Percentiles rank a stretch among this genome's conserved stretches.
Evolutionary conservation across 1,140 invertebrate genomes (phyloP).

Genomic region (Amyelois transitella): DNA sequence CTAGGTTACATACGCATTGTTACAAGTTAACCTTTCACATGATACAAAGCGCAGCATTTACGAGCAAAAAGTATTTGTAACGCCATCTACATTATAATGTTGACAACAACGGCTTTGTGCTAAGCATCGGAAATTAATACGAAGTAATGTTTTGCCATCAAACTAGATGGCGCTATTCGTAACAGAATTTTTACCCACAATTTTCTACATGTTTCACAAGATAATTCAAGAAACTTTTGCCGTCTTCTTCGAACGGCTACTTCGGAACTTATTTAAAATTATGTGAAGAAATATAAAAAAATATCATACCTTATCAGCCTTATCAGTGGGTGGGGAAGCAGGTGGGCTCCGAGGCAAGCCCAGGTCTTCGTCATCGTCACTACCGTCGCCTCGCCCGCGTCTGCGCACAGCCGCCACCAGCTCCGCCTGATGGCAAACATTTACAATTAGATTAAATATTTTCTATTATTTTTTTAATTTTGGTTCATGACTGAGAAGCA

Average conservation of each 20-base stretch:
- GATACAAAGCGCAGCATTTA: too few relatives aligned
- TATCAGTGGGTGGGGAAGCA: slow-evolving; percentile 76
- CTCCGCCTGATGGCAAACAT: slow-evolving; percentile 72
- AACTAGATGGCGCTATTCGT: background rate
- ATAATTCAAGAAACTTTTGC: background rate
- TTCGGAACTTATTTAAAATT: too few relatives aligned
- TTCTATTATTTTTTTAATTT: too few relatives aligned
- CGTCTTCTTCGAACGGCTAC: too few relatives aligned
- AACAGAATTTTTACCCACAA: too few relatives aligned
- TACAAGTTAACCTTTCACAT: too few relatives aligned
- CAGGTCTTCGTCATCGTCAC: slow-evolving; percentile 78
- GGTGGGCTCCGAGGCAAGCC: slow-evolving; percentile 78
- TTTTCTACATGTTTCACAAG: too few relatives aligned
- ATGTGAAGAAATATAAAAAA: background rate
- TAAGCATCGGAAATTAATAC: too few relatives aligned
- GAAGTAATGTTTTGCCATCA: background rate
- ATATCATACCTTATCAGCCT: slow-evolving; percentile 74
- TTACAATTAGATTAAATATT: background rate
- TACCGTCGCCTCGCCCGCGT: slow-evolving; percentile 74
- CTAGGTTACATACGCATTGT: background rate
- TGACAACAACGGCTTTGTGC: too few relatives aligned
- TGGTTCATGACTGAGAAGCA: too few relatives aligned
- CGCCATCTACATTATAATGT: too few relatives aligned
- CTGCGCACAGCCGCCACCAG: slow-evolving; percentile 75
- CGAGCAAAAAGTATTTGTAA: too few relatives aligned